Conservation (phyloP, 2,113 vertebrate species). For the Muntiacus muntjak region DNA sequence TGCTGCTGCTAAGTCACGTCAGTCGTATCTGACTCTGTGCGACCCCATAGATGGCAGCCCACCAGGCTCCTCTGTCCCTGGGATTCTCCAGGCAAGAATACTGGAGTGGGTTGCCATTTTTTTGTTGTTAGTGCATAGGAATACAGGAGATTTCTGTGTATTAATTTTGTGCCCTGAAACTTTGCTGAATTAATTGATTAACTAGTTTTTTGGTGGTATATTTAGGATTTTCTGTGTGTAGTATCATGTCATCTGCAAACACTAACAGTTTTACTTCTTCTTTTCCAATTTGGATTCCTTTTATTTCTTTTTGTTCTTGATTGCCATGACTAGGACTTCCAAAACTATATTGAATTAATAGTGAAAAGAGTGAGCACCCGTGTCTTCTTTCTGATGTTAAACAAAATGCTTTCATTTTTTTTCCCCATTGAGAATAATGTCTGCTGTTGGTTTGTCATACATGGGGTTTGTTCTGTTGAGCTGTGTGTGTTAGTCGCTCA, state of each 20-base stretch:
- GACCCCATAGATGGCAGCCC: background rate
- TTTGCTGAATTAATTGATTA: background rate
- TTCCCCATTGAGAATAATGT: background rate
- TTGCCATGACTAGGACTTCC: background rate
- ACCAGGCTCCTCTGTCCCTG: background rate
- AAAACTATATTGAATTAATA: background rate
- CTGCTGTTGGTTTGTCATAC: background rate
- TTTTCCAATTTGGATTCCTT: background rate
- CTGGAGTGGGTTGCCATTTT: background rate
- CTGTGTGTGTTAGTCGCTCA: background rate
- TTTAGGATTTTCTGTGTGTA: background rate
- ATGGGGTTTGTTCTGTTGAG: background rate
- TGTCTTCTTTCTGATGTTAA: background rate
- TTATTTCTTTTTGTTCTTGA: background rate
- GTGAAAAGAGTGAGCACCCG: background rate
- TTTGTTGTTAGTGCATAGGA: background rate
- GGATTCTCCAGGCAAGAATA: background rate
- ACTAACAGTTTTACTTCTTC: background rate
- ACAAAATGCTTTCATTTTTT: background rate
- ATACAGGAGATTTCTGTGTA: background rate
- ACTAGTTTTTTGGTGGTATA: background rate
- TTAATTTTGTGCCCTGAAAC: background rate
- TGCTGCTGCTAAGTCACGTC: background rate
- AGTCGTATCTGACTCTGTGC: background rate
- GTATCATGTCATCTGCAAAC: background rate